Evolutionary conservation across 2,888 invertebrate genomes (phyloP).

Genomic region (Cynaeus angustus): DNA sequence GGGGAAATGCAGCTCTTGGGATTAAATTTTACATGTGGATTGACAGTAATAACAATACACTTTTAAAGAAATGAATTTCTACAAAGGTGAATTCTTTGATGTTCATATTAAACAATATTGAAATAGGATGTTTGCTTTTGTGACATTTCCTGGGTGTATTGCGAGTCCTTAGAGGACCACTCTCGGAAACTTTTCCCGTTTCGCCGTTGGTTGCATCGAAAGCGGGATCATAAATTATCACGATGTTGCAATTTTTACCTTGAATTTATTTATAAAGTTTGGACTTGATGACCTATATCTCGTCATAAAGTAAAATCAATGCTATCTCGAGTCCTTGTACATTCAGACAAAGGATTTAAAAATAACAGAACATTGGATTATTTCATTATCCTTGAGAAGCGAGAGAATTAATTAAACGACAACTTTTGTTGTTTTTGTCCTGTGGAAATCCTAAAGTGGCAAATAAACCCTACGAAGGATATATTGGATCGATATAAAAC

Average conservation of each 20-base stretch:
- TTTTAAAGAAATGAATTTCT: constrained; percentile 68
- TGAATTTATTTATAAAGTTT: constrained; percentile 52
- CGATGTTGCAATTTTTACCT: constrained; percentile 47
- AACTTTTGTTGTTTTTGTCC: constrained; percentile 32
- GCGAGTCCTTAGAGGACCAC: constrained; percentile 29
- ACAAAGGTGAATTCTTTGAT: constrained; percentile 67
- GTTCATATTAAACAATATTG: constrained; percentile 70
- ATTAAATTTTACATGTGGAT: constrained; percentile 72
- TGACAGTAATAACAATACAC: constrained; percentile 72
- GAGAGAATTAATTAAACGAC: constrained; percentile 38
- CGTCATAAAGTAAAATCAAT: constrained; percentile 52
- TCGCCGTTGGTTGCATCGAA: constrained; percentile 6
- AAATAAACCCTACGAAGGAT: constrained; percentile 44
- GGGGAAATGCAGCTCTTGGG: constrained; percentile 66
- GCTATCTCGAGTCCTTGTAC: constrained; percentile 36
- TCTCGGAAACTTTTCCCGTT: constrained; percentile 38
- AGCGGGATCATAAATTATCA: constrained; percentile 25
- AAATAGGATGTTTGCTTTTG: constrained; percentile 59
- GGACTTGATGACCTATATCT: constrained; percentile 53
- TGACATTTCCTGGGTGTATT: constrained; percentile 33
- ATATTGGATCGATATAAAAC: constrained; percentile 49
- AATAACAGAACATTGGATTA: constrained; percentile 41
- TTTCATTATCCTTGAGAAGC: constrained; percentile 47
- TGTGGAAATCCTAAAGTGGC: constrained; percentile 42
- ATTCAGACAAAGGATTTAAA: constrained; percentile 40